Conservation (phyloP, 2,888 invertebrate species). For the Drosophila testacea region DNA sequence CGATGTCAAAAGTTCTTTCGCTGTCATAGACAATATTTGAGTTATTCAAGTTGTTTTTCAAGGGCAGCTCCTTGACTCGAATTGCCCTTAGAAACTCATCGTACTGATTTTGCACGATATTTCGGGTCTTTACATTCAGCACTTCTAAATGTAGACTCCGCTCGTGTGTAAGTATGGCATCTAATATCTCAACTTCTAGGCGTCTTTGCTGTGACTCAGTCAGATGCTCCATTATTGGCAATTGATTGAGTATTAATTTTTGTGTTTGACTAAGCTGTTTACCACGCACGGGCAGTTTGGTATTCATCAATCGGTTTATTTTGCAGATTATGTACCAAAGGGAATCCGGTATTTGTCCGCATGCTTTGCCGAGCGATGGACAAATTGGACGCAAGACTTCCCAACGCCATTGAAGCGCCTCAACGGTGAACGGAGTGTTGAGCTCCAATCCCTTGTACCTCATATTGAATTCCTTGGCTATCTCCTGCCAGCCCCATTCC, state of each 20-base stretch:
- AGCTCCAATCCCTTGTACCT: constrained; percentile 35
- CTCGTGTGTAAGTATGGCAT: constrained; percentile 64
- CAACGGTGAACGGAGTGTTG: constrained; percentile 45
- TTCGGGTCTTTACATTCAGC: neutral
- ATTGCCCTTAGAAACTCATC: constrained; percentile 59
- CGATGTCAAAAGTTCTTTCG: neutral
- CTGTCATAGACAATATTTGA: neutral
- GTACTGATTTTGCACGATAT: constrained; percentile 50
- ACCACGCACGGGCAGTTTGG: neutral
- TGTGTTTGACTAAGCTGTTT: neutral
- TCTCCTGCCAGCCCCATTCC: constrained; percentile 62
- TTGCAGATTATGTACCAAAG: constrained; percentile 54
- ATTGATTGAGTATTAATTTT: constrained; percentile 48
- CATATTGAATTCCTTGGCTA: constrained; percentile 49
- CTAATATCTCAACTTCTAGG: constrained; percentile 73
- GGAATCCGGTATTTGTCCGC: constrained; percentile 51
- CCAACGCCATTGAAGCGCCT: constrained; percentile 72
- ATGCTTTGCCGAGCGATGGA: constrained; percentile 46
- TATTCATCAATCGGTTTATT: constrained; percentile 32
- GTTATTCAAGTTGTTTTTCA: neutral
- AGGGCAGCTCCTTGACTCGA: constrained; percentile 53
- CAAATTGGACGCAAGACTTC: constrained; percentile 56
- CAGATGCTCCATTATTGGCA: constrained; percentile 47
- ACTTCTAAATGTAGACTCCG: neutral
- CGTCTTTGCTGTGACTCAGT: constrained; percentile 42